Evolutionary conservation across 1,140 invertebrate species (phyloP).

Genomic region (Drosophila asahinai): DNA sequence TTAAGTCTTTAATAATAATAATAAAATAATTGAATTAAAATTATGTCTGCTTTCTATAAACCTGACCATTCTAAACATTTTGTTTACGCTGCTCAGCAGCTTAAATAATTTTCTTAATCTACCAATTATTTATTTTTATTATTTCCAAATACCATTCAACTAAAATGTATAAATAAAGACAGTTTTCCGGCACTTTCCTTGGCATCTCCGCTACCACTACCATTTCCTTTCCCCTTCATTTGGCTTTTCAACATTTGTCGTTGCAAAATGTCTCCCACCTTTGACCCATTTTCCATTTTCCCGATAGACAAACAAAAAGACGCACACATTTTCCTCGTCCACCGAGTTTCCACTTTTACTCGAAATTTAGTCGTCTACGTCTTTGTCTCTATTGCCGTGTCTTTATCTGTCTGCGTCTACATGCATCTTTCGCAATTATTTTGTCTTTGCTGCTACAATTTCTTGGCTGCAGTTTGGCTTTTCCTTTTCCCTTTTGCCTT

Average conservation of each 20-base stretch:
- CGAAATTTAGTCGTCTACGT: slow-evolving; percentile 60
- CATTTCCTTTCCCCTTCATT: slow-evolving; percentile 21
- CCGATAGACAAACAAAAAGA: slow-evolving; percentile 34
- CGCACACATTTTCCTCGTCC: slow-evolving; percentile 32
- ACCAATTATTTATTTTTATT: background rate
- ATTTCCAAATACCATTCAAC: background rate
- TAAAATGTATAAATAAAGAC: slow-evolving; percentile 18
- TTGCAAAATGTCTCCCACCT: slow-evolving; percentile 60
- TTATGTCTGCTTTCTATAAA: too few species aligned
- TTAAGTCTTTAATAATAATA: too few species aligned
- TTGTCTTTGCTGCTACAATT: slow-evolving; percentile 55
- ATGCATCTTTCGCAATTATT: slow-evolving; percentile 62
- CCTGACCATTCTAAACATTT: background rate
- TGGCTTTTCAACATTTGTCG: slow-evolving; percentile 31
- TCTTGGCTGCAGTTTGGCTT: slow-evolving; percentile 57
- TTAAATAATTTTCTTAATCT: background rate
- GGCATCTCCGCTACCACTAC: background rate
- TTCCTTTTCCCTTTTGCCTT: slow-evolving; percentile 6
- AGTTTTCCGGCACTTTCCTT: slow-evolving; percentile 28
- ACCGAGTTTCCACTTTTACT: slow-evolving; percentile 55
- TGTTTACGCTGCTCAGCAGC: background rate
- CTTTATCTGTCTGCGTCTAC: slow-evolving; percentile 31
- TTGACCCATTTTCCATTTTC: slow-evolving; percentile 49
- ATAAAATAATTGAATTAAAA: too few species aligned
- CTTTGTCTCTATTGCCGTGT: slow-evolving; percentile 16